A percentile compares a stretch with the other conserved stretches of the same genome.
phyloP scores from a whole-genome alignment of 1,140 invertebrate species.

The Triops cancriformis region DNA sequence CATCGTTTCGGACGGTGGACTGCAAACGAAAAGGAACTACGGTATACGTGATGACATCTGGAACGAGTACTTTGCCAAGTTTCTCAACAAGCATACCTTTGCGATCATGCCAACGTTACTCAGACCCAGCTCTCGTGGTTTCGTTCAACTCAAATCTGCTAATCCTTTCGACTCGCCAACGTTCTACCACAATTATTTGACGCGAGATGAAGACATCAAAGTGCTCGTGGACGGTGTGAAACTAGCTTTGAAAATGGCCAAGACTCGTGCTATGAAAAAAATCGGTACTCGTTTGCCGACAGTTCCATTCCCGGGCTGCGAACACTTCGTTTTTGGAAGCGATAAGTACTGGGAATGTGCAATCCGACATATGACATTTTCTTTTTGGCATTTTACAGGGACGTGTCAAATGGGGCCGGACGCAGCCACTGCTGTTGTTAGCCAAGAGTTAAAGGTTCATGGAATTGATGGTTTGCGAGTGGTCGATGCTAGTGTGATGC shows the following conservation, averaged over 20 bases:
- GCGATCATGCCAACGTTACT: constrained; percentile 25
- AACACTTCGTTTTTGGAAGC: constrained; percentile 57
- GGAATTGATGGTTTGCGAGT: constrained; percentile 37
- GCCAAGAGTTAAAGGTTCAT: constrained; percentile 33
- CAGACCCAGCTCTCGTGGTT: constrained; percentile 35
- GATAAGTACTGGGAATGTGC: constrained; percentile 78
- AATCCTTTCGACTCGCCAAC: constrained; percentile 43
- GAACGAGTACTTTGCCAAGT: background rate
- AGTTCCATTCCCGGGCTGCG: constrained; percentile 65
- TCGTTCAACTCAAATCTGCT: constrained; percentile 32
- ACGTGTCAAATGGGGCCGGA: constrained; percentile 31
- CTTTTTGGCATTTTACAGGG: constrained; percentile 54
- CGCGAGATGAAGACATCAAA: constrained; percentile 28
- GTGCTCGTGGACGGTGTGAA: constrained; percentile 28
- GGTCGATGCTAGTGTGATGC: constrained; percentile 38
- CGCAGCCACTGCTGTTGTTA: constrained; percentile 32
- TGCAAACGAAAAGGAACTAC: background rate
- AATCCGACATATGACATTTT: constrained; percentile 73
- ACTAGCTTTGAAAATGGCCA: constrained; percentile 14
- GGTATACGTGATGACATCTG: constrained; percentile 18
- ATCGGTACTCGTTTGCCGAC: constrained; percentile 17
- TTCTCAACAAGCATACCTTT: constrained; percentile 18
- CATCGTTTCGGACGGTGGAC: background rate
- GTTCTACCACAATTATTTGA: constrained; percentile 42
- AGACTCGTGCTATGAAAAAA: constrained; percentile 19